A percentile compares a stretch with the other conserved stretches of the same genome.
phyloP scores from a whole-genome alignment of 2,113 vertebrate genomes.

The Hippocampus barbouri region DNA sequence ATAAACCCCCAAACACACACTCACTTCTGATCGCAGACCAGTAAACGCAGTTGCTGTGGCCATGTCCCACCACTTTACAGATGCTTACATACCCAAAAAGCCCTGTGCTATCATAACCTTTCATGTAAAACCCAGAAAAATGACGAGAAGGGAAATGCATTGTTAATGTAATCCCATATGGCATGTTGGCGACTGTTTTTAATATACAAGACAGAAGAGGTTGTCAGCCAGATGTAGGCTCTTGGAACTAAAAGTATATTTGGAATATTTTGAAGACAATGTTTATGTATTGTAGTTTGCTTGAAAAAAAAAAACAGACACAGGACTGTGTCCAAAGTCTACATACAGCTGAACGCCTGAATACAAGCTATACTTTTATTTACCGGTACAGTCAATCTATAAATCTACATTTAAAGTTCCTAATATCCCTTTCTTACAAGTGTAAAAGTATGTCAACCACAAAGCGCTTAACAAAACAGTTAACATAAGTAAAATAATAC shows the following conservation, averaged over 20 bases:
- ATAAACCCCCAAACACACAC: constrained; percentile 64
- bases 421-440: too few relatives aligned
- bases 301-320: too few relatives aligned
- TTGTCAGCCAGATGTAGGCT: constrained; percentile 55
- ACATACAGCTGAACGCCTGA: too few relatives aligned
- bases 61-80: constrained; percentile 52
- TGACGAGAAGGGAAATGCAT: constrained; percentile 7
- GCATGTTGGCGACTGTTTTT: constrained; percentile 45
- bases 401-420: too few relatives aligned
- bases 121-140: constrained; percentile 35
- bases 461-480: too few relatives aligned
- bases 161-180: constrained; percentile 26
- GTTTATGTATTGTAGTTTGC: too few relatives aligned
- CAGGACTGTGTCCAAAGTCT: too few relatives aligned
- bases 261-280: constrained; percentile 21
- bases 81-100: constrained; percentile 41
- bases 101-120: constrained; percentile 60
- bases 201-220: constrained; percentile 38
- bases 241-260: constrained; percentile 29
- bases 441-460: too few relatives aligned
- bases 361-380: too few relatives aligned
- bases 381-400: too few relatives aligned
- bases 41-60: constrained; percentile 63
- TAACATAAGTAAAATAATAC: too few relatives aligned
- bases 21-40: constrained; percentile 65